Evolutionary conservation across 1,140 invertebrate species (phyloP).

Genomic region (Sycobia sp.): DNA sequence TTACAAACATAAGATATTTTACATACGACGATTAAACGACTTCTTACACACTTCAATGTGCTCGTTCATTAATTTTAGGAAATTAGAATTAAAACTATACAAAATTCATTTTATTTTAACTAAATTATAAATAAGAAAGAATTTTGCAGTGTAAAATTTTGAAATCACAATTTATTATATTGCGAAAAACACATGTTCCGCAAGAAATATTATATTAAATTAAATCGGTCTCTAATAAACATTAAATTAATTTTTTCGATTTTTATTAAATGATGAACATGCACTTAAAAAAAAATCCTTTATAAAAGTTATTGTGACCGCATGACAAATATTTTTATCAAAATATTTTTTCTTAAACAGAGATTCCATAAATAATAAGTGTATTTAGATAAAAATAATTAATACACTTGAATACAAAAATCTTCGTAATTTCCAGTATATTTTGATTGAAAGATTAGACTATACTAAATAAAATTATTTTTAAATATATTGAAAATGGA

Average conservation of each 20-base stretch:
- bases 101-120: constrained; percentile 25
- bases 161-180: constrained; percentile 33
- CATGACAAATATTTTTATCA: constrained; percentile 35
- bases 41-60: constrained; percentile 31
- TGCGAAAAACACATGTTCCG: constrained; percentile 13
- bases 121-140: constrained; percentile 15
- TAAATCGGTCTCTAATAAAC: constrained; percentile 9
- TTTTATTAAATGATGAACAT: constrained; percentile 12
- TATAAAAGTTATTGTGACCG: constrained; percentile 17
- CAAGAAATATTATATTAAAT: constrained; percentile 14
- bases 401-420: constrained; percentile 28
- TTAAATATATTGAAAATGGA: constrained; percentile 25
- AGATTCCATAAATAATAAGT: constrained; percentile 19
- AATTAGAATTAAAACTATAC: constrained; percentile 30
- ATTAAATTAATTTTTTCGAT: constrained; percentile 20
- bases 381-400: constrained; percentile 19
- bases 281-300: constrained; percentile 18
- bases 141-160: constrained; percentile 26
- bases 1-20: constrained; percentile 35
- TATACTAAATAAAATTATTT: constrained; percentile 31
- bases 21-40: constrained; percentile 25
- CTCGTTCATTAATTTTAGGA: constrained; percentile 24
- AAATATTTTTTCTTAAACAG: constrained; percentile 28
- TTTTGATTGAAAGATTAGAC: constrained; percentile 33
- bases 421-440: constrained; percentile 27